Evolutionary conservation across 2,113 vertebrate species (phyloP), one percentile per base, ranked within the genome.

Genomic region (Daphoenositta chrysoptera): DNA sequence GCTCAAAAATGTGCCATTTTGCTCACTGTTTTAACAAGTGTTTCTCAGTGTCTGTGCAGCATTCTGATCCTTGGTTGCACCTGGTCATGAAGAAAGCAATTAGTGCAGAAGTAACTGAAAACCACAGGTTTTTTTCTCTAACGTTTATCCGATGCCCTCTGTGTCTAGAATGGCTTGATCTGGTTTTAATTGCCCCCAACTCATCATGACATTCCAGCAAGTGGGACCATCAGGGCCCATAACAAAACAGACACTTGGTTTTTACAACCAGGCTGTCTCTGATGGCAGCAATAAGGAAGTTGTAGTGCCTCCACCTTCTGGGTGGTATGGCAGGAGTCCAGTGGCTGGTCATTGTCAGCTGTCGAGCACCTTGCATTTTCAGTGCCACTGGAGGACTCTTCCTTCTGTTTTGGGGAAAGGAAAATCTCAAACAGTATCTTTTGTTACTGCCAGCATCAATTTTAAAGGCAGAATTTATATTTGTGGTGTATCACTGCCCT

Each of bases 101-200:
- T 53, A 39, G 35, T 45, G 31, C 21, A 80, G 44, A 47, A 6
- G 0, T 31, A 64, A 23, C 27, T 47, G 24, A 81, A 48, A 76
- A 83, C 19, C 8, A 42, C 11, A 5, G 5, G 12, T 35, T 64
- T 72, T 60, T 70, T 71, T 5, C 33, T 64, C 28, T 20, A 26
- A 0, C 8, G 0, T 30, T 31, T 40, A 51, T 73, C 11, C 6
- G 9, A 14, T 26, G 35, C 37, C 2, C 12, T 58, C 27, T 77
- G 23, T 57, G 23, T 77, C 81, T 77, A 16, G n/a, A 78, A 56
- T 48, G 51, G 28, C 26, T 77, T 66, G 30, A 24, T 83, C 26
- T 93, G 48, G 11, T 77, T 30, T 61, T 53, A 48, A 31, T 26
- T 80, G 20, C 6, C n/a, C 66, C 14, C 31, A 79, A 0, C 7